Conservation (phyloP, 2,888 invertebrate species). For the Himalopsyche tibetana region DNA sequence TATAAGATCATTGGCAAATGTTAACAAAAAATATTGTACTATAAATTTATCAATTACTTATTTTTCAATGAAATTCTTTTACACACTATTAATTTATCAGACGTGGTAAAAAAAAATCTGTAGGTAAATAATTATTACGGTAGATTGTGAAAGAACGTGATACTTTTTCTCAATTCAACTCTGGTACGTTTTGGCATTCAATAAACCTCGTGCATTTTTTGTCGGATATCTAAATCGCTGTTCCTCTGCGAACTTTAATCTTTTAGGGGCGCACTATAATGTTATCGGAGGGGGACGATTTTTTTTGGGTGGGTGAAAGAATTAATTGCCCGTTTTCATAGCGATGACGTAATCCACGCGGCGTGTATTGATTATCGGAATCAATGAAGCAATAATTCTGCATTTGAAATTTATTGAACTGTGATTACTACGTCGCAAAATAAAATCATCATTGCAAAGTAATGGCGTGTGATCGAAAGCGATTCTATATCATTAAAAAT, state of each 20-base stretch:
- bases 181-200: conserved; percentile 17
- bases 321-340: conserved; percentile 62
- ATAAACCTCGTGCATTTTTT: conserved; percentile 48
- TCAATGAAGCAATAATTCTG: conserved; percentile 23
- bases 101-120: too few relatives aligned
- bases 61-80: too few relatives aligned
- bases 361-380: conserved; percentile 23
- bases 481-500: too few relatives aligned
- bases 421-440: neutral
- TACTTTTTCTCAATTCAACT: too few relatives aligned
- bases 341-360: conserved; percentile 57
- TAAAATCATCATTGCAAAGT: neutral
- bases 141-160: too few relatives aligned
- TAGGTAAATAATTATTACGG: too few relatives aligned
- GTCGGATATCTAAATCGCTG: conserved; percentile 57
- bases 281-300: conserved; percentile 53
- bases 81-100: too few relatives aligned
- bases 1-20: too few relatives aligned
- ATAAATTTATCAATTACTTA: too few relatives aligned
- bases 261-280: conserved; percentile 50
- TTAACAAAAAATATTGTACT: too few relatives aligned
- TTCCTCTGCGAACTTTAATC: conserved; percentile 57
- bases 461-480: too few relatives aligned
- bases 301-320: conserved; percentile 53
- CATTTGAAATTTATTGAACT: neutral